phyloP scores from a whole-genome alignment of 2,797 vertebrate species.

The Helicolenus hilgendorfi region DNA sequence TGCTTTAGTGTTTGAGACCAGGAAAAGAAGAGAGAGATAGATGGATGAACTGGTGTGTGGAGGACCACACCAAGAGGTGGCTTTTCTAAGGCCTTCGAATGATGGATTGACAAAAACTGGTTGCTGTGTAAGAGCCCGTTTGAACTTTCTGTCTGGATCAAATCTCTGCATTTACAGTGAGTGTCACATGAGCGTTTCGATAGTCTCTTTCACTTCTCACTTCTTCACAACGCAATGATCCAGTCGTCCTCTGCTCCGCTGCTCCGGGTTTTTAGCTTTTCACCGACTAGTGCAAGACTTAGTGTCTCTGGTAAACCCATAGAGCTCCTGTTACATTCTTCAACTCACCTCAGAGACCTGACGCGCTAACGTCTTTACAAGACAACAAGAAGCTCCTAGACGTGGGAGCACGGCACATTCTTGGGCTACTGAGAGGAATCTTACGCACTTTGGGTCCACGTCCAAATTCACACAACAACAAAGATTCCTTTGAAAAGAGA shows the following conservation, averaged over 20 bases:
- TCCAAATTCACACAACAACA: conserved; percentile 45
- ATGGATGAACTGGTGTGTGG: conserved; percentile 13
- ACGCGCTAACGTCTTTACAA: conserved; percentile 82
- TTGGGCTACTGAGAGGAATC: conserved; percentile 65
- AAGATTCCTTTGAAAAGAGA: conserved; percentile 25
- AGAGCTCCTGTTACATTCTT: conserved; percentile 72
- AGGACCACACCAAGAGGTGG: conserved; percentile 27
- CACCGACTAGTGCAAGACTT: conserved; percentile 43
- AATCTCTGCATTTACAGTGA: conserved; percentile 10
- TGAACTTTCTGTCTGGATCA: conserved; percentile 20
- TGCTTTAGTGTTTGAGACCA: conserved; percentile 48
- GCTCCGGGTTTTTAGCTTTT: conserved; percentile 15
- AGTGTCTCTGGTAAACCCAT: conserved; percentile 84
- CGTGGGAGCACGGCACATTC: conserved; percentile 74
- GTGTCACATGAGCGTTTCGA: conserved; percentile 34
- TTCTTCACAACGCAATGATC: conserved; percentile 29
- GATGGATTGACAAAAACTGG: conserved; percentile 15
- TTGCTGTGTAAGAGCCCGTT: neutral
- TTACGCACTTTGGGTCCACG: conserved; percentile 49
- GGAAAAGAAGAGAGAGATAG: conserved; percentile 13
- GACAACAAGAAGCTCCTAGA: conserved; percentile 56
- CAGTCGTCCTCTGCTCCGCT: conserved; percentile 8
- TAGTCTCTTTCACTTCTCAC: conserved; percentile 33
- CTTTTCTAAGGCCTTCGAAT: neutral
- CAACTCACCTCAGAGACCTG: conserved; percentile 75